phyloP scores from a whole-genome alignment of 2,888 invertebrate species.

The Oscheius sp. region DNA sequence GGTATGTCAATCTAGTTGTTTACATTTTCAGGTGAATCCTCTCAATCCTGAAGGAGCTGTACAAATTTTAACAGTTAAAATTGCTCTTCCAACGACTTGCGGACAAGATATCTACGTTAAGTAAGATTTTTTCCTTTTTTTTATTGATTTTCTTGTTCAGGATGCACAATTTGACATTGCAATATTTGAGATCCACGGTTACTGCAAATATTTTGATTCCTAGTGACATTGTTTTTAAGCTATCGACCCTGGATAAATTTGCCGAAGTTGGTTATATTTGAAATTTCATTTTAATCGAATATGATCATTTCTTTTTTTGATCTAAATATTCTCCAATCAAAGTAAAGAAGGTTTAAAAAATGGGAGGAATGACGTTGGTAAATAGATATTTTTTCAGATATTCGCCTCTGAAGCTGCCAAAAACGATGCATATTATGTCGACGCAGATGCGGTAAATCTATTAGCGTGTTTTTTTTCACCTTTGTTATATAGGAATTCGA shows the following conservation, averaged over 20 bases:
- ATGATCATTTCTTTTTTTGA: too few species aligned
- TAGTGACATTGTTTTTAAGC: conserved; percentile 80
- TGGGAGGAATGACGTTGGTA: too few species aligned
- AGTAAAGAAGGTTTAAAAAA: too few species aligned
- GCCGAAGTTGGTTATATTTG: conserved; percentile 76
- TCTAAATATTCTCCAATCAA: too few species aligned
- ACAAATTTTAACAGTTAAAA: conserved; percentile 13
- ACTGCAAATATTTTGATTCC: conserved; percentile 79
- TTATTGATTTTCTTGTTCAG: background rate
- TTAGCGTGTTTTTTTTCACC: background rate
- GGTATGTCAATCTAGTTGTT: background rate
- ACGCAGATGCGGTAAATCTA: background rate
- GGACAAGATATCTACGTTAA: conserved; percentile 5
- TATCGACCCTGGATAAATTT: conserved; percentile 84
- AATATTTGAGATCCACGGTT: conserved; percentile 81
- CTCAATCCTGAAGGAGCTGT: conserved; percentile 25
- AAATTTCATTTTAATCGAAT: background rate
- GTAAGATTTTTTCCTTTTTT: conserved; percentile 1
- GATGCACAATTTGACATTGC: conserved; percentile 71
- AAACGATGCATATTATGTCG: conserved; percentile 16
- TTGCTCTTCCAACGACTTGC: background rate
- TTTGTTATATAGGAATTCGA: conserved; percentile 32
- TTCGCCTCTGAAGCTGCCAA: conserved; percentile 23
- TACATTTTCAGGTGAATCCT: conserved; percentile 18
- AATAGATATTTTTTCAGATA: conserved; percentile 18